Evolutionary conservation across 2,888 invertebrate species (phyloP).

Genomic region (Acleris holmiana): DNA sequence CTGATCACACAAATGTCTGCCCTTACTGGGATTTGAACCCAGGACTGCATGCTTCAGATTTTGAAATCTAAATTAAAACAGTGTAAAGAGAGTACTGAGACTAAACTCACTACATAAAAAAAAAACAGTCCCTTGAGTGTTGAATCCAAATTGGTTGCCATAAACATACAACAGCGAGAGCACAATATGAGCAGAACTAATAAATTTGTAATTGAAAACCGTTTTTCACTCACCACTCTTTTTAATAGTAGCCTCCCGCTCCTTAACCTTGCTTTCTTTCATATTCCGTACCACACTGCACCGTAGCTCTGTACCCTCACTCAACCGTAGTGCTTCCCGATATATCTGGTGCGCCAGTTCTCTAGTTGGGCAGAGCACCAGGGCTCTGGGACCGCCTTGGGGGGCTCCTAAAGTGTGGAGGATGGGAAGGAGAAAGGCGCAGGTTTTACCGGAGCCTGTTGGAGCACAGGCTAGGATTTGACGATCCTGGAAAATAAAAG

Average conservation of each 20-base stretch:
- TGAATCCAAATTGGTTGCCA: too few relatives aligned
- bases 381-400: constrained; percentile 91
- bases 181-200: not conserved
- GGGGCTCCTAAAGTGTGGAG: constrained; percentile 89
- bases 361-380: constrained; percentile 96
- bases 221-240: constrained; percentile 87
- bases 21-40: too few relatives aligned
- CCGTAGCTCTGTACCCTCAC: constrained; percentile 89
- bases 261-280: constrained; percentile 88
- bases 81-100: too few relatives aligned
- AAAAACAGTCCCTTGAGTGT: too few relatives aligned
- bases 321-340: constrained; percentile 90
- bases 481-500: constrained; percentile 83
- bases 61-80: too few relatives aligned
- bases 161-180: not conserved
- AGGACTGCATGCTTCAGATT: too few relatives aligned
- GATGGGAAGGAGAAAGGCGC: constrained; percentile 96
- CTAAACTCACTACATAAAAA: too few relatives aligned
- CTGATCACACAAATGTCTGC: too few relatives aligned
- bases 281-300: constrained; percentile 92
- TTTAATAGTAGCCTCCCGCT: constrained; percentile 88
- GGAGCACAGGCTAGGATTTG: constrained; percentile 97
- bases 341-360: constrained; percentile 97
- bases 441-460: constrained; percentile 98
- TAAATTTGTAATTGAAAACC: not conserved